Base-by-base conservation (phyloP, 2,113 vertebrate species). In the Beaufortia kweichowensis region DNA sequence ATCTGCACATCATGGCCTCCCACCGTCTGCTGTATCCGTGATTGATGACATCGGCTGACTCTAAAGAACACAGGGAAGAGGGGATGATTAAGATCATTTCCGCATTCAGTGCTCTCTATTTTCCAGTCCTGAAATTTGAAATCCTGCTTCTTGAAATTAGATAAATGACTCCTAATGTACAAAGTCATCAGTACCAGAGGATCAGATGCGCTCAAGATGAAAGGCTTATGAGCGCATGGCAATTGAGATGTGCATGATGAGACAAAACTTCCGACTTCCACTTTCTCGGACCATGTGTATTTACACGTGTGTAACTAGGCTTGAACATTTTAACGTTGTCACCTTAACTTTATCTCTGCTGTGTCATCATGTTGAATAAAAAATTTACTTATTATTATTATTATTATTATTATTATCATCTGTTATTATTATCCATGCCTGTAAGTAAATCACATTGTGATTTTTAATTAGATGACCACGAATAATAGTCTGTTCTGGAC, bases 111-210 rank as follows among this genome's bases (percentile, higher is more conserved):
- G 29, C 23, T 72, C 62, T 72, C 29, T 77, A 28, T 43, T 61
- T 19, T 26, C 2, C 21, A 9, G 21, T 61, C 21, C 7, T 26
- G 41, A 23, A 53, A 68, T 64, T 76, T 64, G 12, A 4, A 21
- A 77, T 41, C 24, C 15, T 60, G 53, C 50, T 72, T 17, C 26
- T 24, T 15, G 50, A 69, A 69, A 8, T 29, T 50, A 71, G 53
- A 63, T 56, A 33, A 69, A 76, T n/a, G 28, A 60, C 17, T 60
- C 48, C 63, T 75, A 69, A 74, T 57, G 56, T 55, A 69, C 35
- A 64, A 62, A 78, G 63, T 48, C 80, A 50, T 82, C 68, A 75
- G n/a, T 62, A 57, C 64, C 35, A 56, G 62, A 69, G 80, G 28
- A 63, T 75, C 39, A 28, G 56, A 62, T 70, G 65, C 55, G 59